Evolutionary conservation across 2,797 vertebrate species (phyloP), one percentile per base, ranked within the genome.

Genomic region (Squalus acanthias): DNA sequence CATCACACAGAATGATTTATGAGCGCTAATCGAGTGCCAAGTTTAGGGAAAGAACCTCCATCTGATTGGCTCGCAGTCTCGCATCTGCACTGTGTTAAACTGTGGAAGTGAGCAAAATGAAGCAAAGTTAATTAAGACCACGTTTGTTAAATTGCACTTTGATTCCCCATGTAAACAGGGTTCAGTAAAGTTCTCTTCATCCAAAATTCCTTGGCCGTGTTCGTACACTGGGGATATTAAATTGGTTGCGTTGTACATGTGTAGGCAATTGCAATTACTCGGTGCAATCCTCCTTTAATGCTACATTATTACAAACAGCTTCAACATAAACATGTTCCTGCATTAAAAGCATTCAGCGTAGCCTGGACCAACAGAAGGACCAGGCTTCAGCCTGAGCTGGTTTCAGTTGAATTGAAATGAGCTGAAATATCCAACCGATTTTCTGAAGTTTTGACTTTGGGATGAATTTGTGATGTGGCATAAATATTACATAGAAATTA

Each of bases 61-160:
- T 20, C 50, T 95, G 94, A 74, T 17, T 74, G 94, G 46, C 89
- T 63, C 33, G 29, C 22, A n/a, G 50, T 95, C 89, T n/a, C 5
- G 94, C 94, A 95, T 57, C 69, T 95, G 94, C 50, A 29, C 26
- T 95, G 46, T 95, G 70, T 95, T 95, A 95, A 95, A 76, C 94
- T 17, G 46, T 13, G 89, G 60, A 92, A 92, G 89, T n/a, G 39
- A 95, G 70, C 39, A 53, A 72, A 50, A 53, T 95, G 93, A 69
- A 53, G 39, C 93, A 15, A 65, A 50, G 69, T 74, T 95, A 95
- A 95, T 95, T 67, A 57, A 95, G 94, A 74, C 94, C 70, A 95
- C 50, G 15, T 95, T 95, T 74, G 50, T 74, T 57, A 95, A 74
- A 95, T 95, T 50, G 57, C 70, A 76, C 50, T 95, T 72, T 53